A percentile compares a stretch with the other conserved stretches of the same genome.
Conservation (phyloP, 2,888 invertebrate species). For the Meteorus cinctellus region DNA sequence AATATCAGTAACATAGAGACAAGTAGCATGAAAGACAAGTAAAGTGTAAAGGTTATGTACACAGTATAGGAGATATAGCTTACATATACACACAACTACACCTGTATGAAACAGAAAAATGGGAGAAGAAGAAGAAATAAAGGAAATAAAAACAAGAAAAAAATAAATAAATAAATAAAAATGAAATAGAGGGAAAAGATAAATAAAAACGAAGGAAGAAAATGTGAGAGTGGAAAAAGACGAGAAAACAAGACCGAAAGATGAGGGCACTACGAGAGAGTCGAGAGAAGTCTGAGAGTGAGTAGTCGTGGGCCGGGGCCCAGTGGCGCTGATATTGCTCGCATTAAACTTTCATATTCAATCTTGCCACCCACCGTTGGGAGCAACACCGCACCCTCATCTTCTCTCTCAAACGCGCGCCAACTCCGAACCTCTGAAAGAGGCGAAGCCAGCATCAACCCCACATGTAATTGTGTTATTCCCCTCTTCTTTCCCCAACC, state of each 20-base stretch:
- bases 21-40: background rate
- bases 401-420: constrained; percentile 11
- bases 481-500: constrained; percentile 55
- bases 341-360: constrained; percentile 87
- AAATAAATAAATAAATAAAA: constrained; percentile 28
- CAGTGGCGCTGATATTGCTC: constrained; percentile 68
- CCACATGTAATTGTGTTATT: constrained; percentile 69
- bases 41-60: background rate
- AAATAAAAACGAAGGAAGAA: constrained; percentile 17
- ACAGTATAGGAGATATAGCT: too few species aligned
- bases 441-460: constrained; percentile 62
- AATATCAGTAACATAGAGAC: background rate
- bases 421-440: background rate
- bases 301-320: constrained; percentile 60
- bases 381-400: constrained; percentile 49
- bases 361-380: constrained; percentile 76
- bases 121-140: background rate
- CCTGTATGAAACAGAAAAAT: background rate
- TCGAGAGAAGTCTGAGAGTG: constrained; percentile 62
- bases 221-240: constrained; percentile 34
- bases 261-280: constrained; percentile 61
- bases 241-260: constrained; percentile 43
- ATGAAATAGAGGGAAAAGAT: constrained; percentile 34
- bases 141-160: background rate
- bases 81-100: background rate